Evolutionary conservation across 2,797 vertebrate genomes (phyloP), one percentile per base, ranked within the genome.

Genomic region (Gymnodraco acuticeps): DNA sequence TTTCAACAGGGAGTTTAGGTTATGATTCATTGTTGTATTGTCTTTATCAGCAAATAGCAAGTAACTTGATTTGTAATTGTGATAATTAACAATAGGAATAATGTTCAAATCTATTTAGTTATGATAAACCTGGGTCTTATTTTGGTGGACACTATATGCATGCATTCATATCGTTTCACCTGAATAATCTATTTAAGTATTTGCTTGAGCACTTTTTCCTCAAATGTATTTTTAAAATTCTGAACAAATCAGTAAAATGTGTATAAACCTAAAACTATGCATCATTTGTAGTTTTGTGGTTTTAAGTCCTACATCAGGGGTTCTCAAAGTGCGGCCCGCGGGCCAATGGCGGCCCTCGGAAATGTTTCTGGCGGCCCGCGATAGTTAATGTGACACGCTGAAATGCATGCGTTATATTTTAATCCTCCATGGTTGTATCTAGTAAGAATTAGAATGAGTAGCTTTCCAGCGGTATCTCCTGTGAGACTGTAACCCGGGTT

Each of bases 21-120:
- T 47, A 20, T 33, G 16, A 56, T 56, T 68, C 23, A 46, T 11
- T 8, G 1, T 68, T 38, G 10, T n/a, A 42, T 48, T 48, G 23
- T 19, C 3, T 13, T 47, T 48, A 23, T 48, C 1, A 0, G 60
- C 16, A n/a, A 0, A n/a, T n/a, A 0, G 60, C 16, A n/a, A 0
- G 14, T n/a, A 46, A 43, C 38, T 27, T 27, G 5, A 63, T 63
- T 23, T 27, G 43, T 4, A 17, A 47, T 16, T 17, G 9, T 11
- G 10, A 4, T 10, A 54, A 56, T 58, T 41, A 20, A 6, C 7
- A 5, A 59, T 42, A 1, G 13, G n/a, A 10, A 50, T 19, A 50
- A 53, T 27, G 27, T 27, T 27, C 4, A 27, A 5, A 27, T 27
- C 27, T 27, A 27, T 27, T 27, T 27, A 27, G 27, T 27, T 5